Base-by-base conservation (phyloP, 2,888 invertebrate genomes). In the Hesperia comma region DNA sequence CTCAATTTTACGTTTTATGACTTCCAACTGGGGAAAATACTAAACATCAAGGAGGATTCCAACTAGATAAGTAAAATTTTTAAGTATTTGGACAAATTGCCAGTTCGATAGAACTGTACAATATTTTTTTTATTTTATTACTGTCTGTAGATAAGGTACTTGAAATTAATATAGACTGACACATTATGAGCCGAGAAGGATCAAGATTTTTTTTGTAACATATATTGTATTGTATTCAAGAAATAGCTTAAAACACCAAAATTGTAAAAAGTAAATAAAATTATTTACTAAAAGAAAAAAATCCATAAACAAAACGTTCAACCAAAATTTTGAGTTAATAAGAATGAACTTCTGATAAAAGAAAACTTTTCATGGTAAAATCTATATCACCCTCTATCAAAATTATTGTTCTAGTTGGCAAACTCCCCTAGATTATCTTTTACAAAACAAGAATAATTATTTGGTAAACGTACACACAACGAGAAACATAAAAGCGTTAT, bases 401-500 rank as follows among this genome's bases (percentile, higher is more conserved):
- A 53, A 26, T 15, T 74, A 72, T 75, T 73, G 72, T 21, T 69
- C 68, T 70, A 71, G 70, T 71, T 72, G 70, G 71, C 67, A 69
- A 64, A 49, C 58, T 61, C 61, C 58, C 67, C 56, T 26, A 51
- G 17, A 2, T 14, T 19, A 19, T n/a, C 6, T 21, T 43, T 41
- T 37, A 43, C 41, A 57, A 26, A 58, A 14, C 14, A 43, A 40
- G 14, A 40, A 19, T 51, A n/a, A n/a, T 10, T 19, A 6, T 26
- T 21, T 26, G 51, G 14, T 21, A 61, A 26, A 53, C 15, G 37
- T 40, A 61, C 7, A 53, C 40, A 54, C 17, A 54, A 33, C 53
- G 51, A 60, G 32, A n/a, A 75, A 76, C 57, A 81, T n/a, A 81
- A 82, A 81, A 81, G 67, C 75, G 58, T 57, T 60, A 68, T 74